Conservation (phyloP, 2,113 vertebrate species). For the Peromyscus californicus region DNA sequence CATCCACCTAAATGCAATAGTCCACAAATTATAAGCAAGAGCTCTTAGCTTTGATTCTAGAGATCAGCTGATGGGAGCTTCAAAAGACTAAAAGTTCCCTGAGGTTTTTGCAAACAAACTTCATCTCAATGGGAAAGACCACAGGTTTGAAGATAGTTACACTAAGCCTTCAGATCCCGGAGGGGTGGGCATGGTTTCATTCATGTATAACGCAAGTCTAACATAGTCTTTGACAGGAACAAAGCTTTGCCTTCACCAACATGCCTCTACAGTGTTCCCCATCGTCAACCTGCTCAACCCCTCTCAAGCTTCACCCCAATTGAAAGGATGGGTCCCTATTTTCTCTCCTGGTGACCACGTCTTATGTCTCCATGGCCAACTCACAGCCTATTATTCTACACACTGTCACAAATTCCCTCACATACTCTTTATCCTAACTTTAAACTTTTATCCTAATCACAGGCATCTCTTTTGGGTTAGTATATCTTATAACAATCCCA, state of each 20-base stretch:
- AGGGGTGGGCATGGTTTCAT: neutral
- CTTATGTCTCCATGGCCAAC: neutral
- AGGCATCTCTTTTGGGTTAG: neutral
- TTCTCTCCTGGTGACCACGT: neutral
- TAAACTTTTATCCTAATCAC: neutral
- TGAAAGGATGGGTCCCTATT: rapidly evolving
- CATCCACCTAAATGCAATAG: neutral
- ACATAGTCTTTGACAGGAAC: neutral
- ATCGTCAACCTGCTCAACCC: neutral
- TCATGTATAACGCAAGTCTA: neutral
- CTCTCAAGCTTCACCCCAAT: neutral
- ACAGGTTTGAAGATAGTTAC: neutral
- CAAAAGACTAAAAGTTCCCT: neutral
- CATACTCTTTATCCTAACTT: neutral
- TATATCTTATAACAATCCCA: neutral
- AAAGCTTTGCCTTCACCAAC: neutral
- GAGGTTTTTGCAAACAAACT: neutral
- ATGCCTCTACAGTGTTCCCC: neutral
- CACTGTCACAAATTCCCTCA: neutral
- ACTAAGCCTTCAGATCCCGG: neutral
- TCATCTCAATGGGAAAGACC: neutral
- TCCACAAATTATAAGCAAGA: neutral
- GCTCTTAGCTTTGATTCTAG: neutral
- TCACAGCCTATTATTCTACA: neutral
- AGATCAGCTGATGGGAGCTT: neutral